These are phyloP conservation scores for Pseudochirops corinnae DNA, from an alignment of 2,797 vertebrate genomes.

Conservation along the genomic window DNA sequence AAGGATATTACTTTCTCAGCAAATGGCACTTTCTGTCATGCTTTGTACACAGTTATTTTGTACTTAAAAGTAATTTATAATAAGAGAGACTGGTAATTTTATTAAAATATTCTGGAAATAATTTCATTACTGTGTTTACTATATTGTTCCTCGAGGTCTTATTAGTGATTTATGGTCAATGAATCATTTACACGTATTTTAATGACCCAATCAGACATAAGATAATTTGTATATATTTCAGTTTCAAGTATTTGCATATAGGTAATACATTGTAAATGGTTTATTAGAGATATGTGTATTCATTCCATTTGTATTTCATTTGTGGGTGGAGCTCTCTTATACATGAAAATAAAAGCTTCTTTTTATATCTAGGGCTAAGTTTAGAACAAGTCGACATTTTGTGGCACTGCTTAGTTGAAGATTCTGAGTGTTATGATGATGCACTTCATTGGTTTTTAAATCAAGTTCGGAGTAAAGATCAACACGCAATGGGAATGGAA, in stretches of 20 bases:
- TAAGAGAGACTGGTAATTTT: not conserved
- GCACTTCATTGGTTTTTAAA: conserved; percentile 99
- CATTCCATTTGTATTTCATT: not conserved
- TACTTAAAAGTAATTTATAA: not conserved
- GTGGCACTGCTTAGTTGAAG: conserved; percentile 99
- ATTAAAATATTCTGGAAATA: not conserved
- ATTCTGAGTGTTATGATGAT: conserved; percentile 96
- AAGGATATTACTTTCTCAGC: not conserved
- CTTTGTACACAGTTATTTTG: not conserved
- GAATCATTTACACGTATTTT: not conserved
- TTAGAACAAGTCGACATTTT: conserved; percentile 99
- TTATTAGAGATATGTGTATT: not conserved
- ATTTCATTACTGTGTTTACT: not conserved
- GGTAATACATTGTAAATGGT: not conserved
- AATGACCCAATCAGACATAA: not conserved
- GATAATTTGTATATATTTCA: not conserved
- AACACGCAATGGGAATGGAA: conserved; percentile 99
- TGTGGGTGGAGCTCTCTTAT: not conserved
- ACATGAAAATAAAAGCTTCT: conserved; percentile 27
- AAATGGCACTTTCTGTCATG: not conserved
- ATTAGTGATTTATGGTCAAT: not conserved
- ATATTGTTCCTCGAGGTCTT: not conserved
- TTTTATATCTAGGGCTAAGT: conserved; percentile 90
- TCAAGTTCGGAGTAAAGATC: conserved; percentile 99
- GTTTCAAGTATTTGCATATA: not conserved